These are phyloP conservation scores for Procambarus clarkii DNA, from an alignment of 1,140 invertebrate genomes.

Conservation along the genomic window DNA sequence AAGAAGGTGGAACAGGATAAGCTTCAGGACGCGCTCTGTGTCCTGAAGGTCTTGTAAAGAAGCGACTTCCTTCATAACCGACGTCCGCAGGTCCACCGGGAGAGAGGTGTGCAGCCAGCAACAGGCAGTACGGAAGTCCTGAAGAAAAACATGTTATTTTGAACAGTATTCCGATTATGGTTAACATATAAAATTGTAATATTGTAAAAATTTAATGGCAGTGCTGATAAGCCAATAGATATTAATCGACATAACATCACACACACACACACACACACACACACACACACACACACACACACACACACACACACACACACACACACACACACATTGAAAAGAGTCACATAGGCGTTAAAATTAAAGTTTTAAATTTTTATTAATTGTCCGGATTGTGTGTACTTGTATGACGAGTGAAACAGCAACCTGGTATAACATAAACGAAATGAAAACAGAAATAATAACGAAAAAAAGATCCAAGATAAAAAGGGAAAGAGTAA, in stretches of 20 bases:
- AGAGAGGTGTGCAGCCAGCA: neutral
- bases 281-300: conserved; percentile 48
- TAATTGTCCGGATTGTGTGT: too few relatives aligned
- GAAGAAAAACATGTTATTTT: neutral
- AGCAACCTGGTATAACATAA: too few relatives aligned
- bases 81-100: neutral
- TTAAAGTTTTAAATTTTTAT: too few relatives aligned
- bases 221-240: neutral
- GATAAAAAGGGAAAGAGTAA: too few relatives aligned
- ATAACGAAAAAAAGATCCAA: too few relatives aligned
- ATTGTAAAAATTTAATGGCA: neutral
- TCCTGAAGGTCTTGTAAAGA: neutral
- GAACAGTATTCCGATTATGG: neutral
- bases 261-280: conserved; percentile 45
- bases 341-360: too few relatives aligned
- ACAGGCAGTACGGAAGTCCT: neutral
- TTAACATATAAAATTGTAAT: neutral
- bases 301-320: conserved; percentile 43
- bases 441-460: too few relatives aligned
- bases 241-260: conserved; percentile 15
- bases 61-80: conserved; percentile 5
- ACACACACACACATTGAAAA: conserved; percentile 37
- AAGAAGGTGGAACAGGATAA: neutral
- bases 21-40: neutral
- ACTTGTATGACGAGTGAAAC: too few relatives aligned